Evolutionary conservation across 1,140 invertebrate genomes (phyloP), one percentile per base, ranked within the genome.

Genomic region (Neodiprion virginianus): DNA sequence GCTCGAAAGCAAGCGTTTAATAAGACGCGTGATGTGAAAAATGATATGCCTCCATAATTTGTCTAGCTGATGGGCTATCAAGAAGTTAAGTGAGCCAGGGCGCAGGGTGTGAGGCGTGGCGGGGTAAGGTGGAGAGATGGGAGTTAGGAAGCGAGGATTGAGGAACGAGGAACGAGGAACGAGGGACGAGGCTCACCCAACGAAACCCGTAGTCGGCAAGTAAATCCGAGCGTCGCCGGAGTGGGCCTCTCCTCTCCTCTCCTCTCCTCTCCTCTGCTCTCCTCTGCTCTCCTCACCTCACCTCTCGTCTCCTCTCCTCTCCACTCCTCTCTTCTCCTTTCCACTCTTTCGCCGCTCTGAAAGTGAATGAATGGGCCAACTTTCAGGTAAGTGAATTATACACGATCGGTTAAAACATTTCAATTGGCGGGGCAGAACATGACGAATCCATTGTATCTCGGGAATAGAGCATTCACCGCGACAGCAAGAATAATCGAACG

Each of bases 261-360:
- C 75, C 67, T 71, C 48, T 67, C 67, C 72, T 47, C 72, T 47
- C 72, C 69, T 53, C 74, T 67, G 48, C 53, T 74, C 66, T 61
- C 68, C 69, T 74, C 69, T 50, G 28, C 17, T 40, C 28, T 40
- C 28, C 2, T 40, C 28, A 5, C 28, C 28, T 40, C 28, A 5
- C 28, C 28, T 40, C 28, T 40, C 21, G 50, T 69, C 69, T 74
- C 75, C 67, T 71, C 48, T 67, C 67, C 72, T 47, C 72, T 17
- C 72, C 50, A 17, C 72, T 69, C 75, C 71, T 17, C 65, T 21
- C 48, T 69, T 17, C 67, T 73, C 28, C 73, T 21, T 75, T 68
- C 69, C 66, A n/a, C 71, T 71, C 67, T 53, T 72, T 21, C 77
- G 72, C 77, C 68, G 77, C 79, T 80, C 79, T 80, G 78, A 78